Evolutionary conservation across 2,888 invertebrate species (phyloP), one percentile per base, ranked within the genome.

Genomic region (Embidobia sp.): DNA sequence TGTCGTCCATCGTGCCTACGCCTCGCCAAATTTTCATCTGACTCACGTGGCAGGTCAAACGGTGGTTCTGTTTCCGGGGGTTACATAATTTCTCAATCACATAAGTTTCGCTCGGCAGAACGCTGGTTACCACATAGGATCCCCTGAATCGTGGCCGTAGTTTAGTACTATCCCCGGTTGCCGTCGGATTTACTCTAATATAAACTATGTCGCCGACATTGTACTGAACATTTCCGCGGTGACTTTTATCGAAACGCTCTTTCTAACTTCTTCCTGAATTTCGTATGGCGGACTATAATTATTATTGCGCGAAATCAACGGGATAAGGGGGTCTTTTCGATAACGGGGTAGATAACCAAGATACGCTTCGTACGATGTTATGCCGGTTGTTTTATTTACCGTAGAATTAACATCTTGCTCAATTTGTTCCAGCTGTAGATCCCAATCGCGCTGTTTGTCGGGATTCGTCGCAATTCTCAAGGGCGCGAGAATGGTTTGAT

Each of bases 271-370:
- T 4, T 18, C 8, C 16, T 51, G 42, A 11, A 44, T n/a, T 13
- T 51, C 35, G 8, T 18, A 7, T 1, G 44, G 33, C 8, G 35
- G 29, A 10, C 15, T 29, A 22, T 51, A 64, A 2, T 19, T 37
- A 18, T 69, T 48, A 2, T 27, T 35, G 6, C 6, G 22, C 3
- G 3, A 3, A 22, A 22, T 22, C 22, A 22, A 22, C 22, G 22
- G 22, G 22, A 29, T 13, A 5, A 53, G 11, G 2, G 3, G 3
- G 16, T 57, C 77, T 33, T 63, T 49, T 7, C 46, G 57, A 48
- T 69, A 49, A 0, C 67, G 66, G 0, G 78, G 67, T 16, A 59
- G 5, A 19, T 78, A 78, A 0, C 75, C 78, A 6, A 48, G 72
- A 2, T 76, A 27, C 0, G 61, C 13, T 11, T 78, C 61, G 8